Base-by-base conservation (phyloP, 2,888 invertebrate genomes). In the Polyommatus icarus region DNA sequence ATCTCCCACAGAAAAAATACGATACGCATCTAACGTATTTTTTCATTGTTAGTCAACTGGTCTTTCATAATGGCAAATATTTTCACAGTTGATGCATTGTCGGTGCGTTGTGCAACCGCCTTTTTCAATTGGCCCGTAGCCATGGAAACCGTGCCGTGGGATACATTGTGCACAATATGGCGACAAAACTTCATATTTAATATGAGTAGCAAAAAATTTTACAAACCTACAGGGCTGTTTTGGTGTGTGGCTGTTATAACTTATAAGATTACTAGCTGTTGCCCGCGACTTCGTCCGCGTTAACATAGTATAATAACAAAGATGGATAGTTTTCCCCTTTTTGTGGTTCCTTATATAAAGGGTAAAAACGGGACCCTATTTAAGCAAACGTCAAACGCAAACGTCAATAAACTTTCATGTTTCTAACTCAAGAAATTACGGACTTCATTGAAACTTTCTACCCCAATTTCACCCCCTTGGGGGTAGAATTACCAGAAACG, bases 121-220 rank as follows among this genome's bases (percentile, higher is more conserved):
- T 40, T 72, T 36, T 72, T 20, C 71, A 86, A 84, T 92, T 93
- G 92, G 91, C 92, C 92, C 90, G 91, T 92, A 91, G 81, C 83
- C 89, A 86, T 93, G 93, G 91, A 91, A 94, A 93, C 89, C 83
- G 83, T 93, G 92, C 82, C 93, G 93, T 93, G 93, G 87, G 93
- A 93, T 85, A 79, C 83, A 54, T 77, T 71, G 71, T 71, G 18
- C 50, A 54, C 77, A 54, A 77, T 77, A 77, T 71, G 67, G n/a
- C 71, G 71, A 77, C 76, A 6, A 40, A n/a, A n/a, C 72, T 10
- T 72, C 72, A 40, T 72, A 40, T 46, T 32, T 32, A 46, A 8
- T 40, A 40, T 8, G 32, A 18, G n/a, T 32, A 6, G 18, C 3
- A 36, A 72, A 61, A 61, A 61, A 10, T 3, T 3, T 4, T 20